Evolutionary conservation across 2,888 invertebrate genomes (phyloP).

Genomic region (Drosophila flavopinicola): DNA sequence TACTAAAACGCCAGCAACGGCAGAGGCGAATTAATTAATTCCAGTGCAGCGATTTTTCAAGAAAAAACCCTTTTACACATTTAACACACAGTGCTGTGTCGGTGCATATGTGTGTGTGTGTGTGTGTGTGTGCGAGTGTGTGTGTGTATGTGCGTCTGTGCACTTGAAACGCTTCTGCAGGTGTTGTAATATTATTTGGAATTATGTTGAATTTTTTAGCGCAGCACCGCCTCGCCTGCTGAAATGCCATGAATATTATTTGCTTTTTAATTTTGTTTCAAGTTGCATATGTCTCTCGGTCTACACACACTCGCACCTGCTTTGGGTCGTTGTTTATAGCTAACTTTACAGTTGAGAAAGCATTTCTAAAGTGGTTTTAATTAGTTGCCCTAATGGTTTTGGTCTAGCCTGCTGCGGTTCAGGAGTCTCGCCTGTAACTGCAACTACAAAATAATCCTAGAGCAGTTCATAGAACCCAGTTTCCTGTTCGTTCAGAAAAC

Average conservation of each 20-base stretch:
- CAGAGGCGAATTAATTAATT: constrained; percentile 82
- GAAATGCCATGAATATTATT: constrained; percentile 76
- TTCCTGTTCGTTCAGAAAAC: not conserved
- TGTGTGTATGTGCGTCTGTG: no score
- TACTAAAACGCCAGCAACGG: constrained; percentile 49
- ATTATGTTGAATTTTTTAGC: constrained; percentile 71
- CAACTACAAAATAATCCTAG: constrained; percentile 32
- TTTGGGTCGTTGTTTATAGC: constrained; percentile 71
- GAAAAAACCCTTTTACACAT: constrained; percentile 67
- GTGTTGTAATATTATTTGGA: constrained; percentile 78
- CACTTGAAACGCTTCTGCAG: constrained; percentile 74
- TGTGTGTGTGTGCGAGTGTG: constrained; percentile 33
- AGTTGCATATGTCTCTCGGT: constrained; percentile 75
- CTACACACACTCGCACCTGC: constrained; percentile 16
- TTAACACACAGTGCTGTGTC: constrained; percentile 29
- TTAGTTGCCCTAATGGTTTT: constrained; percentile 67
- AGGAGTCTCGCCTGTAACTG: constrained; percentile 20
- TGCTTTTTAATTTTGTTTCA: constrained; percentile 79
- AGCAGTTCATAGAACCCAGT: not conserved
- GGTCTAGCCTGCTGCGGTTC: constrained; percentile 38
- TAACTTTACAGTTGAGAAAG: constrained; percentile 80
- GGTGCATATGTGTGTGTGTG: constrained; percentile 14
- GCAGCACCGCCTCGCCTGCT: constrained; percentile 35
- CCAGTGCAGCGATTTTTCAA: constrained; percentile 79
- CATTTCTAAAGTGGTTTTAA: constrained; percentile 78